Conservation (phyloP, 2,888 invertebrate species). For the Thalpophila matura region DNA sequence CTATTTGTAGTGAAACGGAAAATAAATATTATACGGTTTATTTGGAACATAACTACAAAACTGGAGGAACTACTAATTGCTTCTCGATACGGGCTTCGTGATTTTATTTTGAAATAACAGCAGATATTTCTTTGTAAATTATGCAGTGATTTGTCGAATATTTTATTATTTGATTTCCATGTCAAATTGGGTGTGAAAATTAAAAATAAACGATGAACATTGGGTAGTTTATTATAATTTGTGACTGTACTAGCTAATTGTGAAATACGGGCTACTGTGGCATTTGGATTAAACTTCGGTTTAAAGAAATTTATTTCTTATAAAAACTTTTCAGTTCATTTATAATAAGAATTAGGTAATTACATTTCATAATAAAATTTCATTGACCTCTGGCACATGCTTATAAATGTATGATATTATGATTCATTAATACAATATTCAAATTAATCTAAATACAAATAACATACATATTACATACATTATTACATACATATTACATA, state of each 20-base stretch:
- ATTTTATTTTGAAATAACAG: constrained; percentile 23
- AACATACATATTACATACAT: too few species aligned
- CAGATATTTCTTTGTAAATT: constrained; percentile 10
- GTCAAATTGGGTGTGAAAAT: not conserved
- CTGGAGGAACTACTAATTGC: constrained; percentile 39
- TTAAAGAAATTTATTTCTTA: too few species aligned
- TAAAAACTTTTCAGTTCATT: too few species aligned
- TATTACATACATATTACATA: too few species aligned
- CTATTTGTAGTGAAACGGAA: constrained; percentile 35
- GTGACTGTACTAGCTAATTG: not conserved
- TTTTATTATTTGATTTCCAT: not conserved
- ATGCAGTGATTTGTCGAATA: constrained; percentile 20
- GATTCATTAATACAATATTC: too few species aligned
- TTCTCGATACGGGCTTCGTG: not conserved
- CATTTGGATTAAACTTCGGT: not conserved
- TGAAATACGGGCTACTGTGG: constrained; percentile 1
- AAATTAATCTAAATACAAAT: too few species aligned
- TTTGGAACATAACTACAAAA: constrained; percentile 37
- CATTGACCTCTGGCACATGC: too few species aligned
- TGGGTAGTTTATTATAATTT: constrained; percentile 15
- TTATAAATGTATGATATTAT: too few species aligned
- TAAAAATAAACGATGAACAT: constrained; percentile 8
- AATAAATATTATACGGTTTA: constrained; percentile 52
- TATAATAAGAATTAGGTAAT: too few species aligned
- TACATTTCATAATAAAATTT: too few species aligned